phyloP scores from a whole-genome alignment of 2,888 invertebrate genomes.

The Cantharis nigra region DNA sequence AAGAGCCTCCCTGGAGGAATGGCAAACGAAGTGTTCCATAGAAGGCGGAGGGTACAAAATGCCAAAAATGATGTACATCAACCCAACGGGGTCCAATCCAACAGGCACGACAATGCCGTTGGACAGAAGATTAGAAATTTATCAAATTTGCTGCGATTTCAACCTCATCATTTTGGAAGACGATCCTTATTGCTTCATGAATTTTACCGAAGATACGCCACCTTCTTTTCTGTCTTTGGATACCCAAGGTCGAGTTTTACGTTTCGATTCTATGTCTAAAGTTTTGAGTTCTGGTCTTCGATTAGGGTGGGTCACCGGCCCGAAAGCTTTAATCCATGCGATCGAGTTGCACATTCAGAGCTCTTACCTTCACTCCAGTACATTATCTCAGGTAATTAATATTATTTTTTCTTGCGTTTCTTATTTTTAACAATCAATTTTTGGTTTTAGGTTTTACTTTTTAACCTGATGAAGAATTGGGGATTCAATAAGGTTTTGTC shows the following conservation, averaged over 20 bases:
- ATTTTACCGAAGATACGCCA: constrained; percentile 65
- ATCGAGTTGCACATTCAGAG: constrained; percentile 75
- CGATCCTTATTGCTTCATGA: constrained; percentile 81
- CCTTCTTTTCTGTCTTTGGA: constrained; percentile 76
- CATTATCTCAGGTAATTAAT: constrained; percentile 65
- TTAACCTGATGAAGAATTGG: constrained; percentile 63
- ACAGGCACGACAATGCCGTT: constrained; percentile 71
- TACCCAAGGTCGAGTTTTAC: constrained; percentile 73
- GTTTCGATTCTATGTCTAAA: constrained; percentile 81
- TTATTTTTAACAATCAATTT: not conserved
- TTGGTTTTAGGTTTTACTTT: constrained; percentile 58
- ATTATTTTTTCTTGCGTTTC: not conserved
- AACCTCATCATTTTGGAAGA: constrained; percentile 81
- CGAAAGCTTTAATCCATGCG: constrained; percentile 64
- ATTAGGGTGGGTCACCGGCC: constrained; percentile 75
- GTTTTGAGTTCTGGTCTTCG: constrained; percentile 73
- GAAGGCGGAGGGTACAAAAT: constrained; percentile 56
- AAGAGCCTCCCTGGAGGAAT: constrained; percentile 60
- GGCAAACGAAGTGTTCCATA: constrained; percentile 53
- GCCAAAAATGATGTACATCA: constrained; percentile 75
- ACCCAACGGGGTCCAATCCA: constrained; percentile 77
- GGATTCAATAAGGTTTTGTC: constrained; percentile 63
- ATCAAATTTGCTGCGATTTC: constrained; percentile 74
- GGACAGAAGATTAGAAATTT: constrained; percentile 70
- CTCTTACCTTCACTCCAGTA: constrained; percentile 66